Evolutionary conservation across 2,888 invertebrate genomes (phyloP).

Genomic region (Callyntrura guangdongensis): DNA sequence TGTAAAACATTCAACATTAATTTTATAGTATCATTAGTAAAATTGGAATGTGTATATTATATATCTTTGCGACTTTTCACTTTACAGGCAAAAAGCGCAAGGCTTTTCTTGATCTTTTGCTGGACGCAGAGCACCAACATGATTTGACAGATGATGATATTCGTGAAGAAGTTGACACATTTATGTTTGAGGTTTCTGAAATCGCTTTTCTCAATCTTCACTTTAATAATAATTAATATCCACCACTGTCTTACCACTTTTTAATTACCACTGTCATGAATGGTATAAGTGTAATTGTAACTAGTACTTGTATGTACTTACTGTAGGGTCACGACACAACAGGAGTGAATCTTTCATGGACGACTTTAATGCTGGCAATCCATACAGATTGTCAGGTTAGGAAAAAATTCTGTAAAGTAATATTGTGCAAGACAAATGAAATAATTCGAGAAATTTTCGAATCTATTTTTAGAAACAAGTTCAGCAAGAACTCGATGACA

Average conservation of each 20-base stretch:
- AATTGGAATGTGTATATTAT: too few relatives aligned
- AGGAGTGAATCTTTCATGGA: conserved; percentile 77
- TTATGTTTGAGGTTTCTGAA: too few relatives aligned
- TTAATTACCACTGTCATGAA: too few relatives aligned
- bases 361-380: conserved; percentile 74
- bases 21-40: too few relatives aligned
- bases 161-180: conserved; percentile 90
- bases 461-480: conserved; percentile 56
- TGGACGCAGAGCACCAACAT: conserved; percentile 87
- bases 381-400: conserved; percentile 82
- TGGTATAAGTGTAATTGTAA: too few relatives aligned
- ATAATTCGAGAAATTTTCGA: background rate
- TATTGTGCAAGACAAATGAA: background rate
- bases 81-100: conserved; percentile 85
- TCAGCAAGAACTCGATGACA: conserved; percentile 74
- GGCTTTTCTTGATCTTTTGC: conserved; percentile 87
- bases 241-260: too few relatives aligned
- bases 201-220: too few relatives aligned
- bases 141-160: conserved; percentile 91
- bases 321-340: conserved; percentile 82
- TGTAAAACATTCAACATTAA: too few relatives aligned
- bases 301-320: background rate
- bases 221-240: too few relatives aligned
- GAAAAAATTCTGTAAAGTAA: too few relatives aligned
- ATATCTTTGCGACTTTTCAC: too few relatives aligned